phyloP scores from a whole-genome alignment of 1,140 invertebrate species.

The Drosophila kanapiae region DNA sequence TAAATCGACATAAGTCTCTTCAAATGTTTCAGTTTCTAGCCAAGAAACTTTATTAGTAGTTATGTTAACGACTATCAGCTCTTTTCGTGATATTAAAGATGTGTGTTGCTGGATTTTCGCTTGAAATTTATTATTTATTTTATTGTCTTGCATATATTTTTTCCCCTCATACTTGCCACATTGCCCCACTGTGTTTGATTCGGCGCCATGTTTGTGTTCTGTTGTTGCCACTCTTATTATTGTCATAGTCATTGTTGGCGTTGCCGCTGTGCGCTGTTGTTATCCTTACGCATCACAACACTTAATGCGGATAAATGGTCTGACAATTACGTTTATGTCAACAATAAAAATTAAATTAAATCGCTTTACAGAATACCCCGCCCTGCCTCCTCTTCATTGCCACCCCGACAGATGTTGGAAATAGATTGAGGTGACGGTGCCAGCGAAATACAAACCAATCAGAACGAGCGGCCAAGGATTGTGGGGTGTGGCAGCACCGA shows the following conservation, averaged over 20 bases:
- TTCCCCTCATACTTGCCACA: background rate
- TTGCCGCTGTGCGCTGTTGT: slow-evolving; percentile 53
- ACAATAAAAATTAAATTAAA: slow-evolving; percentile 85
- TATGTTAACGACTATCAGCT: too few species aligned
- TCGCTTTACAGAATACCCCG: slow-evolving; percentile 72
- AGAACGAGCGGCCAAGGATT: slow-evolving; percentile 14
- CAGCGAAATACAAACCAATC: slow-evolving; percentile 63
- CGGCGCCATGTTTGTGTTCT: slow-evolving; percentile 65
- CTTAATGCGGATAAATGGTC: slow-evolving; percentile 85
- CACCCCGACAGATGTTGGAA: slow-evolving; percentile 71
- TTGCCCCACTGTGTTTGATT: slow-evolving; percentile 46
- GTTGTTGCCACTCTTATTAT: slow-evolving; percentile 59
- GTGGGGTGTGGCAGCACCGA: background rate
- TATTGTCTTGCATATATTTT: background rate
- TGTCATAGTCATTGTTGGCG: slow-evolving; percentile 52
- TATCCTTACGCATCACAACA: slow-evolving; percentile 82
- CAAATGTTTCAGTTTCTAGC: too few species aligned
- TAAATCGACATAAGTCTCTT: too few species aligned
- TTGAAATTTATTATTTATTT: too few species aligned
- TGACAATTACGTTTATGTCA: slow-evolving; percentile 85
- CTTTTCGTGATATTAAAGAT: too few species aligned
- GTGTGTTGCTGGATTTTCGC: too few species aligned
- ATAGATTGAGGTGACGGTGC: slow-evolving; percentile 67
- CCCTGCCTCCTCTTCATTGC: slow-evolving; percentile 11
- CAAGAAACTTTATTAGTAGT: too few species aligned